Conservation (phyloP, 2,113 vertebrate genomes). For the Ailurus styani region DNA sequence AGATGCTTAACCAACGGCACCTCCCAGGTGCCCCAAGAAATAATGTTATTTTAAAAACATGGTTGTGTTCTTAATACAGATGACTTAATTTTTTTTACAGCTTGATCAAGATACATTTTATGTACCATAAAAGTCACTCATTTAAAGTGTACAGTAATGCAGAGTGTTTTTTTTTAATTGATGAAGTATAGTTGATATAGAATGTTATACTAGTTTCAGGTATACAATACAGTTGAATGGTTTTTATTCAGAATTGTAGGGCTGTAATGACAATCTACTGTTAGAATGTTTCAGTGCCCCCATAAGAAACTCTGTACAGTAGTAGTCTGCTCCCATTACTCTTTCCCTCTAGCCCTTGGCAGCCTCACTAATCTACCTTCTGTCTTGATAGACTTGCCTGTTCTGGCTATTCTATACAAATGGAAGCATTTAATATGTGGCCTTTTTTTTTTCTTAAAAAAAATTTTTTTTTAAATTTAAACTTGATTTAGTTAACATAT, state of each 20-base stretch:
- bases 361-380: neutral
- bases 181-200: neutral
- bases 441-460: too few species aligned
- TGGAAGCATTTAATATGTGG: neutral
- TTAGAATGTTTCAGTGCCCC: neutral
- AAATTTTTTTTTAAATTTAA: too few species aligned
- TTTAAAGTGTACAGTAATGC: neutral
- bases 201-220: neutral
- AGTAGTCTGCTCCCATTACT: neutral
- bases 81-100: neutral
- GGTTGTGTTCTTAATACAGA: neutral
- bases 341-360: neutral
- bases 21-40: neutral
- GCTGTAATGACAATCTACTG: neutral
- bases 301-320: neutral
- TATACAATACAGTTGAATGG: neutral
- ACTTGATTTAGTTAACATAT: too few species aligned
- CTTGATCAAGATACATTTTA: neutral
- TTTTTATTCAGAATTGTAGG: neutral
- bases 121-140: neutral
- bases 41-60: neutral
- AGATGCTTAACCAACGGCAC: neutral
- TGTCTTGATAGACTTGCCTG: neutral
- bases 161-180: neutral
- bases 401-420: neutral